Conservation (phyloP, 2,888 invertebrate genomes). For the Cantharis nigra region DNA sequence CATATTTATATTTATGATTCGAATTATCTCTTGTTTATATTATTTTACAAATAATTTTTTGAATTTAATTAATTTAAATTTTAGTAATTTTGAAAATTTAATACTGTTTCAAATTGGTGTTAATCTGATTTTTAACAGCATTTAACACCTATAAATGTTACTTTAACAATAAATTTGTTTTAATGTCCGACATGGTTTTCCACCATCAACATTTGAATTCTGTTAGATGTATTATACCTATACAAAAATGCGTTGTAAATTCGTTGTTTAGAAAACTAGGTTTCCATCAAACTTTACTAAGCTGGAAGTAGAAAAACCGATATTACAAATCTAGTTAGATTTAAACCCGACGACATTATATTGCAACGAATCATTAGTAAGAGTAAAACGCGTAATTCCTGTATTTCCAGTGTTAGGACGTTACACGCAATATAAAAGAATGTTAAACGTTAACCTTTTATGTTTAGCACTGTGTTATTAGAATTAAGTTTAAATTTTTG, state of each 20-base stretch:
- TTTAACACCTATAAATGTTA: neutral
- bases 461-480: neutral
- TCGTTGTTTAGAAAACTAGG: too few species aligned
- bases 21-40: neutral
- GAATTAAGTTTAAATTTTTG: neutral
- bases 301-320: neutral
- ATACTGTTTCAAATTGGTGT: neutral
- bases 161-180: neutral
- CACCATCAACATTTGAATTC: too few species aligned
- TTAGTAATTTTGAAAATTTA: neutral
- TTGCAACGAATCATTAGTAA: neutral
- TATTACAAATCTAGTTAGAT: neutral
- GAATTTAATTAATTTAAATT: neutral
- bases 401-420: conserved; percentile 4
- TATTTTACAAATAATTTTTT: neutral
- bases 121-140: neutral
- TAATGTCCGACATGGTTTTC: neutral
- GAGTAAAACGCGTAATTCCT: conserved; percentile 15
- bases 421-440: neutral
- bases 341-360: neutral
- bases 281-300: neutral
- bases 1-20: neutral
- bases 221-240: too few species aligned
- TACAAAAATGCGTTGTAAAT: too few species aligned
- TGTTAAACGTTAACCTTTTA: neutral